Evolutionary conservation across 1,140 invertebrate genomes (phyloP).

Genomic region (Nymphalis io): DNA sequence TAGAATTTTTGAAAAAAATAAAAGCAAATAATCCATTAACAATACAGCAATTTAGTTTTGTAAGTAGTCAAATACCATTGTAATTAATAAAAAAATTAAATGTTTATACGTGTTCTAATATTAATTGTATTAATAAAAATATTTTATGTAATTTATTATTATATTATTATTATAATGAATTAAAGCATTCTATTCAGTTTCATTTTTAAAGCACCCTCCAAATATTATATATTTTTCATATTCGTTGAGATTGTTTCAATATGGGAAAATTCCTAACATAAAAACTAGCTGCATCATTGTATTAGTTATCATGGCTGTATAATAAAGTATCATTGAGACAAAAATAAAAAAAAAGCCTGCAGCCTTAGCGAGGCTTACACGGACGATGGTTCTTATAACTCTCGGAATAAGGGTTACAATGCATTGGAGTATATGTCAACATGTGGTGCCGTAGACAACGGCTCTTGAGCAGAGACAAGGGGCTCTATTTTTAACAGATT

Average conservation of each 20-base stretch:
- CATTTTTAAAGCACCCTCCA: not conserved
- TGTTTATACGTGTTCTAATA: no score
- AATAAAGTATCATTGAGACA: slow-evolving; percentile 62
- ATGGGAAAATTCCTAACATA: slow-evolving; percentile 34
- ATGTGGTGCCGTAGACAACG: slow-evolving; percentile 51
- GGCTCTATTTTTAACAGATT: slow-evolving; percentile 74
- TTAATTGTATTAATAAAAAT: not conserved
- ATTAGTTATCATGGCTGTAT: slow-evolving; percentile 49
- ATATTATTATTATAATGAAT: not conserved
- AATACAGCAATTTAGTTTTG: no score
- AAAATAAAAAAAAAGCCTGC: slow-evolving; percentile 45
- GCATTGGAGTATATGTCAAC: slow-evolving; percentile 30
- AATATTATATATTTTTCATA: slow-evolving; percentile 15
- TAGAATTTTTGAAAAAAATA: not conserved
- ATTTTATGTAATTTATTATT: not conserved
- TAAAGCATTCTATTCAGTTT: not conserved
- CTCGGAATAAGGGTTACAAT: slow-evolving; percentile 27
- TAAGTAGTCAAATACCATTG: no score
- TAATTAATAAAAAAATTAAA: no score
- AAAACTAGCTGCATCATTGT: slow-evolving; percentile 40
- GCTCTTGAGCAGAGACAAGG: slow-evolving; percentile 56
- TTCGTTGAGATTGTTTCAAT: slow-evolving; percentile 23
- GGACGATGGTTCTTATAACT: slow-evolving; percentile 19
- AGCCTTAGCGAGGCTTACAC: slow-evolving; percentile 13
- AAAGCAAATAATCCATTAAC: not conserved